Percentiles rank a stretch among this genome's conserved stretches.
Conservation (phyloP, 2,113 vertebrate genomes). For the Mirounga angustirostris region DNA sequence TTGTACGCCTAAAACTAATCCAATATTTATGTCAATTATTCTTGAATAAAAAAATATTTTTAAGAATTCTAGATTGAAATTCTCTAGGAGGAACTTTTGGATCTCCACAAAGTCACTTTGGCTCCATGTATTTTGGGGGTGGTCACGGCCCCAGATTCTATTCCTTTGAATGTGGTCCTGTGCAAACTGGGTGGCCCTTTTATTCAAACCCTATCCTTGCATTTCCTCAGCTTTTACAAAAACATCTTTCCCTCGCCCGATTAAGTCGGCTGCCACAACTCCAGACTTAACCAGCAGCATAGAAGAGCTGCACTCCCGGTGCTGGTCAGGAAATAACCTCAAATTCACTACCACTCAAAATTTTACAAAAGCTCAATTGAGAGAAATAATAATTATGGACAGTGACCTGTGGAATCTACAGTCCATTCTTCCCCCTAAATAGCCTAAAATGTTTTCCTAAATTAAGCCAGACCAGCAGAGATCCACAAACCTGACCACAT, state of each 20-base stretch:
- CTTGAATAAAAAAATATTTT: background rate
- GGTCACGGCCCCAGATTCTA: background rate
- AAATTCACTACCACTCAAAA: constrained; percentile 26
- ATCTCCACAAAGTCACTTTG: background rate
- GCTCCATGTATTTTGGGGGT: background rate
- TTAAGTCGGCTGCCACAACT: background rate
- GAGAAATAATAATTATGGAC: constrained; percentile 54
- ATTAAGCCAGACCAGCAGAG: constrained; percentile 63
- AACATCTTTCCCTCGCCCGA: background rate
- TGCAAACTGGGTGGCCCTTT: background rate
- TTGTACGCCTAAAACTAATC: background rate
- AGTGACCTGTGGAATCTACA: constrained; percentile 13
- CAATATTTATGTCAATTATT: background rate
- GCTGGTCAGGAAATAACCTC: background rate
- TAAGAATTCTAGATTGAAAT: constrained; percentile 14
- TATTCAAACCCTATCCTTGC: background rate
- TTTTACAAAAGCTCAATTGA: constrained; percentile 53
- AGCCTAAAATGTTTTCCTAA: constrained; percentile 68
- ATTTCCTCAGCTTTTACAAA: background rate
- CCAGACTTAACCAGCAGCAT: background rate
- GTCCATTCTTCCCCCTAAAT: constrained; percentile 67
- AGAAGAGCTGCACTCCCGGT: background rate
- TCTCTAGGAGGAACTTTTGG: background rate
- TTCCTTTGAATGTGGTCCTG: background rate
- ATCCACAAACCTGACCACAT: constrained; percentile 62